Evolutionary conservation across 1,140 invertebrate genomes (phyloP), one percentile per base, ranked within the genome.

Genomic region (Muscidifurax raptorellus): DNA sequence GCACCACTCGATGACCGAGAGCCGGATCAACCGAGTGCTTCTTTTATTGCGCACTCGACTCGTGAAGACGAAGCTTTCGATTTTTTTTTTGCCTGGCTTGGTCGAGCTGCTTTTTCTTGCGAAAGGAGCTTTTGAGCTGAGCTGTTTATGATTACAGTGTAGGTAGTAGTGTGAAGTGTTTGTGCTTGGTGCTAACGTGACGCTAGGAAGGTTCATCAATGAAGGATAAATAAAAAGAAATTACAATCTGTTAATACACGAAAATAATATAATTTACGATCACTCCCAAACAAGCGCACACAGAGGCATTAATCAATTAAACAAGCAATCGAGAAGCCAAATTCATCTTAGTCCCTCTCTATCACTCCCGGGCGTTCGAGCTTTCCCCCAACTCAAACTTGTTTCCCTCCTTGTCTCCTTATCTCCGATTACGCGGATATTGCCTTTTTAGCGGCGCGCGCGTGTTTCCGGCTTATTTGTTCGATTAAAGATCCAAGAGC

Each of bases 391-490:
- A 18, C 44, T 18, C 13, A 69, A 27, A 69, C 66, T 69, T 69
- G 28, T 69, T 30, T n/a, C 10, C 27, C 15, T 22, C n/a, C 28
- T 74, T 59, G 18, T 77, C 40, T 59, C n/a, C 76, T 78, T 64
- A 78, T 78, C 47, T 27, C 44, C 27, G 47, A 75, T 40, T n/a
- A 27, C 71, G 32, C 28, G 28, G 59, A 18, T 71, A 80, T 80
- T 80, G 66, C 78, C 69, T 81, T 59, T 74, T 69, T 44, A 72
- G 44, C 52, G 66, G 64, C 32, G 15, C 27, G 27, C 12, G 18
- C n/a, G 22, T 28, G 7, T 36, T 59, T 40, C 66, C 64, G 64
- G 18, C 52, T 79, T 80, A 71, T 84, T 84, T 78, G 66, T 59
- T 83, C 64, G 40, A 75, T 78, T 71, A 47, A 25, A 22, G 25